These are phyloP conservation scores for Anguilla anguilla DNA, from an alignment of 2,797 vertebrate species.

Conservation along the genomic window DNA sequence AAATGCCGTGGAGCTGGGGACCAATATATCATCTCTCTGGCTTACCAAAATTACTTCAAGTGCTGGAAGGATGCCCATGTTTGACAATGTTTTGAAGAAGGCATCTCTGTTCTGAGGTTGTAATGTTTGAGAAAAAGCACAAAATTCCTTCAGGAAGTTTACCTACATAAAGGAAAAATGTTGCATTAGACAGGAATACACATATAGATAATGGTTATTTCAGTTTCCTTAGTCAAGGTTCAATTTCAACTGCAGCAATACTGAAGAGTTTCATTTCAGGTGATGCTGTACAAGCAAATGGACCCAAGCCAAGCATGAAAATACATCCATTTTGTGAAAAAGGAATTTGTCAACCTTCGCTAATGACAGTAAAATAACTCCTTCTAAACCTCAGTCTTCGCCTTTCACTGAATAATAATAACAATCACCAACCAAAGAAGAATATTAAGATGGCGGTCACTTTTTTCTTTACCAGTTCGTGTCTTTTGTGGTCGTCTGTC, in stretches of 20 bases:
- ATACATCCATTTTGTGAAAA: not conserved
- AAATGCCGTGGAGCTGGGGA: not conserved
- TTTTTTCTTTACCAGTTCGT: slow-evolving; percentile 86
- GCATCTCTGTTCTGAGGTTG: slow-evolving; percentile 99
- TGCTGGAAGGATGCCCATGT: slow-evolving; percentile 97
- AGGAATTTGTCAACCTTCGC: not conserved
- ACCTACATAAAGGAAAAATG: slow-evolving; percentile 71
- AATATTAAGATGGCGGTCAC: not conserved
- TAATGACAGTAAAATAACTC: too few relatives aligned
- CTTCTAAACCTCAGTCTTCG: not conserved
- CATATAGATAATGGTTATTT: too few relatives aligned
- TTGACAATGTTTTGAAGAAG: slow-evolving; percentile 99
- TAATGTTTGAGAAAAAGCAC: slow-evolving; percentile 98
- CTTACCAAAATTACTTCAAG: slow-evolving; percentile 98
- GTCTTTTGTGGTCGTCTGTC: slow-evolving; percentile 97
- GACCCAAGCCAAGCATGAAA: too few relatives aligned
- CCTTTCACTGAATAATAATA: not conserved
- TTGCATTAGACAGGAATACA: not conserved
- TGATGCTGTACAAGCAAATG: not conserved
- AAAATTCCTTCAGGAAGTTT: slow-evolving; percentile 99
- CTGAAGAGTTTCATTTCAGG: not conserved
- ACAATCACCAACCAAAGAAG: not conserved
- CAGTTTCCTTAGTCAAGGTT: not conserved
- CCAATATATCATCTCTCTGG: slow-evolving; percentile 34
- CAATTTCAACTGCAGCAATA: not conserved